Evolutionary conservation across 1,140 invertebrate genomes (phyloP).

Genomic region (Meteorus sp.): DNA sequence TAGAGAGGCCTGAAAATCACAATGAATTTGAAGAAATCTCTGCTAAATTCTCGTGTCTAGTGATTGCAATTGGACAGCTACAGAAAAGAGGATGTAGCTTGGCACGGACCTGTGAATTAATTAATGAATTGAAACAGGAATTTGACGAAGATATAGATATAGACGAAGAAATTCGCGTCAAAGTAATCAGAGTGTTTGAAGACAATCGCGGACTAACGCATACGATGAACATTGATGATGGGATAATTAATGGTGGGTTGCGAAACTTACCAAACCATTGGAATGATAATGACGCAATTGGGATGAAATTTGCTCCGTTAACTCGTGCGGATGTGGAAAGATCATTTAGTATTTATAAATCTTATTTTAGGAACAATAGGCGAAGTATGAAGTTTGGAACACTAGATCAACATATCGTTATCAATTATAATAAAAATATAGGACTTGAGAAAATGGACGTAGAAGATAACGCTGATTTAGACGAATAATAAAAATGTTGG

Average conservation of each 20-base stretch:
- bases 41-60: background rate
- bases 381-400: background rate
- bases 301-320: background rate
- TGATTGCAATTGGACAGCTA: background rate
- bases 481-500: no score
- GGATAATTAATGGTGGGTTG: background rate
- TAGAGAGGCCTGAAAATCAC: background rate
- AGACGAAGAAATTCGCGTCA: background rate
- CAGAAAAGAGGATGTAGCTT: background rate
- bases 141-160: background rate
- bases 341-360: background rate
- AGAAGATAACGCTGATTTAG: no score
- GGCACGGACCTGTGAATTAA: background rate
- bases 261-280: background rate
- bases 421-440: slow-evolving; percentile 1
- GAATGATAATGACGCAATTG: background rate
- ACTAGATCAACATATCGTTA: background rate
- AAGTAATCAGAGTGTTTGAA: background rate
- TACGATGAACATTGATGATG: background rate
- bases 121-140: background rate
- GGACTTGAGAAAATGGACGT: no score
- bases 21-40: background rate
- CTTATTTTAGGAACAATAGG: background rate
- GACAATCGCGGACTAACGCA: background rate
- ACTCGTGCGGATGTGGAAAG: background rate